Evolutionary conservation across 92 coral and sea anemone species (phyloP), one percentile per base, ranked within the genome.

Genomic region (Phenganax subtilis): DNA sequence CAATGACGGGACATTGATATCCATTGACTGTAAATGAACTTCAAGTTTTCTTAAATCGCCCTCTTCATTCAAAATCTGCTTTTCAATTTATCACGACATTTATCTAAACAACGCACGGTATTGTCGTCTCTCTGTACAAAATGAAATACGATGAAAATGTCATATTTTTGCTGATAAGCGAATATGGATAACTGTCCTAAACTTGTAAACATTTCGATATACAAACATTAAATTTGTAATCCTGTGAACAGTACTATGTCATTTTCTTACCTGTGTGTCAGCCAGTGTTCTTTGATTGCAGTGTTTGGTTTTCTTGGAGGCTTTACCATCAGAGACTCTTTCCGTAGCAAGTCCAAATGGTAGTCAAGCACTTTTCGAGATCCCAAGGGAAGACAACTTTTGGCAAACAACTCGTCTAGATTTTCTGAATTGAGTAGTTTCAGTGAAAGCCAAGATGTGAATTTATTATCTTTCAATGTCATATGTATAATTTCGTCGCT

Each of bases 11-110:
- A 86, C 80, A 30, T 64, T 29, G 54, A 66, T 83, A 69, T 62
- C 69, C 84, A 83, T 86, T 17, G 89, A 86, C 75, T 86, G 74
- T 7, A 86, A 61, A 44, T 56, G 62, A 83, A 86, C 75, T 70
- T 82, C 80, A 3, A 76, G 58, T 68, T 86, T 87, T 30, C 52
- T 47, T 54, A 86, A 59, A 47, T 83, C 89, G 53, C 64, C 55
- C 57, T 67, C 77, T 56, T 82, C 80, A 30, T 12, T 56, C 55
- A 44, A 47, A 15, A 78, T 69, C 78, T 85, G 79, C 16, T 72
- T 16, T 68, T 86, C 71, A 37, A 82, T 30, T 55, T 37, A 14
- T 14, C 16, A 59, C 65, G 65, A 59, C 65, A 7, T 59, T 59
- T 59, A 14, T 59, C 65, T 59, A 59, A 25, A 25, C 65, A 59